Conservation (phyloP, 2,113 vertebrate species). For the Martes martes region DNA sequence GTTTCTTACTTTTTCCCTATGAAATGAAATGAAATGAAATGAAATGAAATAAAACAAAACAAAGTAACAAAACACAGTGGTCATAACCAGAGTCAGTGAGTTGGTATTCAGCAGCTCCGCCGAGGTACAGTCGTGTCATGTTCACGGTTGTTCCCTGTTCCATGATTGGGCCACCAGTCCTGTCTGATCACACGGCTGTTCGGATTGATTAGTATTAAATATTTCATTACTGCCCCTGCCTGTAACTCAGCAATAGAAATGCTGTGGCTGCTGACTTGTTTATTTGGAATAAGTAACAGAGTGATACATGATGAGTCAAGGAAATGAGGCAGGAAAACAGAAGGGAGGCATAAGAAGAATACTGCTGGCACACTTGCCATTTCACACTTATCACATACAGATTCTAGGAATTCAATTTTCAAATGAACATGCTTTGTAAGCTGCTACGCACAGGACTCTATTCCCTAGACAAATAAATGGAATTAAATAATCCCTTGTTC, state of each 20-base stretch:
- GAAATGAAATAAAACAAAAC: neutral
- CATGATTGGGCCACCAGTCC: neutral
- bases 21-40: neutral
- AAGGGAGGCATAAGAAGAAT: neutral
- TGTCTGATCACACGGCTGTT: neutral
- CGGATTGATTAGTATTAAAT: neutral
- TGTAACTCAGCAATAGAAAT: neutral
- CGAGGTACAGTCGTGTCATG: neutral
- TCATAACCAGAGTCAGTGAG: neutral
- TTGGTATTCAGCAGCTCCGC: neutral
- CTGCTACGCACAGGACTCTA: neutral
- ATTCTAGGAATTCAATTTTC: neutral
- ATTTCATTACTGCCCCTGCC: neutral
- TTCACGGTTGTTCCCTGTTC: neutral
- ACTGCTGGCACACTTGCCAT: neutral
- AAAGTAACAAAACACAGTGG: neutral
- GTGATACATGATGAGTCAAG: neutral
- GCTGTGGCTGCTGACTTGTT: neutral
- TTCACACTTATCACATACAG: neutral
- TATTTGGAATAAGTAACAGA: neutral
- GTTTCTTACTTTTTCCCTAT: neutral
- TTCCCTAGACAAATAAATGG: neutral
- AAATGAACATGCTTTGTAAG: neutral
- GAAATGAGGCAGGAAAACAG: neutral
- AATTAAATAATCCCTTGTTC: conserved; percentile 10